A percentile compares a stretch with the other conserved stretches of the same genome.
Evolutionary conservation across 2,888 invertebrate species (phyloP).

Genomic region (Toxonevra muliebris): DNA sequence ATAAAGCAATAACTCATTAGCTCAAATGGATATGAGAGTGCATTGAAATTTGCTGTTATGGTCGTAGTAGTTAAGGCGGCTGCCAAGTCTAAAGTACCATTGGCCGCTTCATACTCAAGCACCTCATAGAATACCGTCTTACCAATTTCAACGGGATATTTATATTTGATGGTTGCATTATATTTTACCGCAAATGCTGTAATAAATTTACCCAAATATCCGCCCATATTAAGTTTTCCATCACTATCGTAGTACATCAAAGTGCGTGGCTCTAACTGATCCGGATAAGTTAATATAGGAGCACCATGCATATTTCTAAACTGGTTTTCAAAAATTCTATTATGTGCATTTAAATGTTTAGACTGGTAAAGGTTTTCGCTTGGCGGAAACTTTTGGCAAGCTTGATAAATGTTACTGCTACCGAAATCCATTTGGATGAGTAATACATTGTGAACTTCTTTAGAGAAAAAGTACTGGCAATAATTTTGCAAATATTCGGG

Average conservation of each 20-base stretch:
- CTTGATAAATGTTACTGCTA: constrained; percentile 8
- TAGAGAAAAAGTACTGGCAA: not conserved
- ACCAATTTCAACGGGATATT: constrained; percentile 11
- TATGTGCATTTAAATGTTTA: not conserved
- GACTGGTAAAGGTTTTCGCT: constrained; percentile 8
- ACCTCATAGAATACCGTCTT: constrained; percentile 7
- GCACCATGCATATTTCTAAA: constrained; percentile 24
- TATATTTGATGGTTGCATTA: constrained; percentile 2
- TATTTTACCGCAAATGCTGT: not conserved
- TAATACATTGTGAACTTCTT: constrained; percentile 21
- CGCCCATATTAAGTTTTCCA: constrained; percentile 8
- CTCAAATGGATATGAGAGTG: constrained; percentile 7
- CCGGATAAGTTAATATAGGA: not conserved
- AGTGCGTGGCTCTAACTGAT: constrained; percentile 16
- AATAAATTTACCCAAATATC: constrained; percentile 8
- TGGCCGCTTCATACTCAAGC: not conserved
- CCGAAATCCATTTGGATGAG: constrained; percentile 11
- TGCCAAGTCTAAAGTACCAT: constrained; percentile 12
- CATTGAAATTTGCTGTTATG: not conserved
- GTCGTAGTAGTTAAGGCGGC: not conserved
- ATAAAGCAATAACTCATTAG: constrained; percentile 18
- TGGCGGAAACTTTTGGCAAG: constrained; percentile 17
- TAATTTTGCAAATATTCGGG: not conserved
- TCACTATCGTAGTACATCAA: constrained; percentile 17
- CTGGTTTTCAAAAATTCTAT: constrained; percentile 17